Evolutionary conservation across 2,113 vertebrate species (phyloP), one percentile per base, ranked within the genome.

Genomic region (Callorhinus ursinus): DNA sequence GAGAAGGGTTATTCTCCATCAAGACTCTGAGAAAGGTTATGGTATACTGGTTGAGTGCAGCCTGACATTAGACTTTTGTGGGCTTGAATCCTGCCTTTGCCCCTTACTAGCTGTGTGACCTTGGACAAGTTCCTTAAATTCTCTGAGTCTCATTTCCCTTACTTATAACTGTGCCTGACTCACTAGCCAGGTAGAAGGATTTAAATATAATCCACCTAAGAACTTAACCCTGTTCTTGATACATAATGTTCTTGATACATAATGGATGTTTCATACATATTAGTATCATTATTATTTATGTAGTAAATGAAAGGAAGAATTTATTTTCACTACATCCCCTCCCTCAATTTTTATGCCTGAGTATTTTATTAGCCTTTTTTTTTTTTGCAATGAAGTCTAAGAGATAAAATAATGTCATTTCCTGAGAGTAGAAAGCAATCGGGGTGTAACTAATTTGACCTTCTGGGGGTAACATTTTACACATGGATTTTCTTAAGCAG

Each of bases 121-220:
- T 77, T 81, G 31, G 72, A 49, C 7, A 80, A 96, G 88, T 90
- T 51, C 86, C 22, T 57, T 46, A 88, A 51, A 11, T 85, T 96
- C 16, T 96, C 13, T 53, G 1, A 19, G 12, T 81, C 28, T 90
- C 28, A 2, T 59, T 95, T 93, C 77, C 24, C 42, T 94, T 72
- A 39, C 1, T 4, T 67, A 6, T 59, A 67, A 42, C 49, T 57
- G 18, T 87, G 24, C 18, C 49, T 92, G 39, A 92, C 55, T 72
- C n/a, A 74, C 13, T 55, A 4, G 16, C 46, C 36, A 1, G 2
- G 55, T 28, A 84, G 65, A 84, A 74, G 3, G 19, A 69, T 46
- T 91, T 82, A 71, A 51, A 76, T 39, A 36, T 39, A 85, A 82
- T 10, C 2, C 9, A 6, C 7, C 31, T 21, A 87, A 59, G 14